These are phyloP conservation scores for Subacronicta megacephala DNA, from an alignment of 2,888 invertebrate genomes.

Conservation along the genomic window DNA sequence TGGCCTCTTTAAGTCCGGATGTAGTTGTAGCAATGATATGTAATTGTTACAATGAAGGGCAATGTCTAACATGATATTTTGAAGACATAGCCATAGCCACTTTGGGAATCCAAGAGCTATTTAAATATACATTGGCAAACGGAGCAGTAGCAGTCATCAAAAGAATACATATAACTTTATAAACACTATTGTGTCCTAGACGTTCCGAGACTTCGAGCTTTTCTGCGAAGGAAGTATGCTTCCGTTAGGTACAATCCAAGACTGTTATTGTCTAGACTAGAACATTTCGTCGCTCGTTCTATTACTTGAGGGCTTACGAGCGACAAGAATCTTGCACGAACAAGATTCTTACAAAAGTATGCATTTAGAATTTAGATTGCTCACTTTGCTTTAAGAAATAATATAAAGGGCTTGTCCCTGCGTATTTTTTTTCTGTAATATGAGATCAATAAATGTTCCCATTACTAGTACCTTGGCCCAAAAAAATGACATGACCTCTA, in stretches of 20 bases:
- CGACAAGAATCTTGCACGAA: slow-evolving; percentile 4
- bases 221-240: slow-evolving; percentile 11
- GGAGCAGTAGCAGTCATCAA: background rate
- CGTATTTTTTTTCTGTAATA: too few relatives aligned
- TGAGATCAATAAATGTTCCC: too few relatives aligned
- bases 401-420: too few relatives aligned
- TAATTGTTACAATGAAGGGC: too few relatives aligned
- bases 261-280: slow-evolving; percentile 16
- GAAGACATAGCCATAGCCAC: too few relatives aligned
- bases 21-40: too few relatives aligned
- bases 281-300: slow-evolving; percentile 14
- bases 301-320: slow-evolving; percentile 3
- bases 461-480: too few relatives aligned
- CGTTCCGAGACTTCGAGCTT: slow-evolving; percentile 3
- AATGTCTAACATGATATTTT: too few relatives aligned
- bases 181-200: slow-evolving; percentile 9
- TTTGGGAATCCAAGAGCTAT: slow-evolving; percentile 1
- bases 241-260: slow-evolving; percentile 18
- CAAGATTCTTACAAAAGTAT: slow-evolving; percentile 1
- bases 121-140: background rate
- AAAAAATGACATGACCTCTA: too few relatives aligned
- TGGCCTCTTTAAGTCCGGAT: too few relatives aligned
- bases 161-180: background rate
- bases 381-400: background rate
- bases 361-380: slow-evolving; percentile 5